These are phyloP conservation scores for Phalacrocorax pelagicus DNA, from an alignment of 2,113 vertebrate species.

Conservation along the genomic window DNA sequence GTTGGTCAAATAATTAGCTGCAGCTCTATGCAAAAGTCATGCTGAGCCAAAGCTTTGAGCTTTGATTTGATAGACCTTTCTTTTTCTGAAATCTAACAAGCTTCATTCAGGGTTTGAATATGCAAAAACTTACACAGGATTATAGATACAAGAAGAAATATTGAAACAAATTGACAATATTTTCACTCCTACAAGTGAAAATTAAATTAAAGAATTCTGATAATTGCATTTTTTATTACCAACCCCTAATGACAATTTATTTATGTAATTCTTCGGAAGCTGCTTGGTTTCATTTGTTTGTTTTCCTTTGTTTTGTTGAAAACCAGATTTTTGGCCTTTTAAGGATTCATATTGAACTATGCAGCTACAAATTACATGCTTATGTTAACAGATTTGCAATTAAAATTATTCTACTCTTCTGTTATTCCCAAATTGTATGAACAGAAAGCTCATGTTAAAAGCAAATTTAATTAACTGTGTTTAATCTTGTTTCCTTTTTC, in stretches of 20 bases:
- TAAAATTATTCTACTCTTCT: slow-evolving; percentile 20
- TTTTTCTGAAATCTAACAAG: slow-evolving; percentile 41
- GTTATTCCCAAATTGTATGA: slow-evolving; percentile 2
- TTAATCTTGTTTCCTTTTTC: background rate
- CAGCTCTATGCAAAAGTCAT: slow-evolving; percentile 37
- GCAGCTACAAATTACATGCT: slow-evolving; percentile 41
- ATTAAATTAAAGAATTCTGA: background rate
- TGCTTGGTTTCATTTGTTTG: slow-evolving; percentile 19
- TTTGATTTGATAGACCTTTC: slow-evolving; percentile 46
- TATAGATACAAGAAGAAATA: slow-evolving; percentile 3
- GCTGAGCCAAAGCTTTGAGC: slow-evolving; percentile 47
- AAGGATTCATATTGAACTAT: slow-evolving; percentile 38
- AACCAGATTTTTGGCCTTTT: slow-evolving; percentile 20
- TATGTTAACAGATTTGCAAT: slow-evolving; percentile 23
- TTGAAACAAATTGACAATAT: background rate
- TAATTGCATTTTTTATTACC: background rate
- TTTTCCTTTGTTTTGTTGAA: background rate
- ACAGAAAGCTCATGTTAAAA: slow-evolving; percentile 29
- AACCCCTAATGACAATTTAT: background rate
- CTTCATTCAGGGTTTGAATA: slow-evolving; percentile 60
- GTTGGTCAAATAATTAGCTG: slow-evolving; percentile 30
- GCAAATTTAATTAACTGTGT: slow-evolving; percentile 2
- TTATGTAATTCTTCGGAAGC: slow-evolving; percentile 26
- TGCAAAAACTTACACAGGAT: slow-evolving; percentile 51
- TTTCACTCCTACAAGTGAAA: slow-evolving; percentile 16